Base-by-base conservation (phyloP, 2,113 vertebrate species). In the Procavia capensis region DNA sequence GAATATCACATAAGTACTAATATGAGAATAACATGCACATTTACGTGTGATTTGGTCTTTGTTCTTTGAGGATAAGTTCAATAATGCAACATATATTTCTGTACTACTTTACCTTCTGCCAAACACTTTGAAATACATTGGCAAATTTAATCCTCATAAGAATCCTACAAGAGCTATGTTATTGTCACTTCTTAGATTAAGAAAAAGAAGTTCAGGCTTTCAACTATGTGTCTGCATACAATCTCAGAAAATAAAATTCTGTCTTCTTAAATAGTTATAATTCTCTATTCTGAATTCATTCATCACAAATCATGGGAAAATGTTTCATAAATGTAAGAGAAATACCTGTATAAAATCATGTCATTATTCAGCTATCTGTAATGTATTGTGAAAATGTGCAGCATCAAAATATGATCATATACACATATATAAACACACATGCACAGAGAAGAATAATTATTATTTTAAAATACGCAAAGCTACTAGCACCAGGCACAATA, bases 211-310 rank as follows among this genome's bases (percentile, higher is more conserved):
- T 81, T 50, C 66, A 79, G 39, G 89, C 54, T 78, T 34, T 61
- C 39, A 82, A 16, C 90, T 39, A 27, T 9, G 70, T 91, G 31
- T 61, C 39, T 63, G 29, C 11, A 39, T 41, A 54, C 78, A 19
- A 25, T 94, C 25, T 90, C 45, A 81, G 54, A 94, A 90, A 94
- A 54, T 20, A 87, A 31, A 96, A 94, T 78, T 94, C n/a, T 84
- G 22, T 93, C 68, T 93, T 94, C 45, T 64, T 45, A 94, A 80
- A 86, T 68, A 31, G 54, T 50, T 96, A 64, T 31, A 79, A 75
- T 95, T 94, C 14, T 95, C 78, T 95, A 78, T 88, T 84, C 50
- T 79, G 16, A 70, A 83, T 66, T 81, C 31, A 91, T 61, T 85
- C 86, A 74, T 78, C 80, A 63, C 9, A 93, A 93, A n/a, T 25